Evolutionary conservation across 2,113 vertebrate genomes (phyloP), one percentile per base, ranked within the genome.

Genomic region (Peromyscus maniculatus): DNA sequence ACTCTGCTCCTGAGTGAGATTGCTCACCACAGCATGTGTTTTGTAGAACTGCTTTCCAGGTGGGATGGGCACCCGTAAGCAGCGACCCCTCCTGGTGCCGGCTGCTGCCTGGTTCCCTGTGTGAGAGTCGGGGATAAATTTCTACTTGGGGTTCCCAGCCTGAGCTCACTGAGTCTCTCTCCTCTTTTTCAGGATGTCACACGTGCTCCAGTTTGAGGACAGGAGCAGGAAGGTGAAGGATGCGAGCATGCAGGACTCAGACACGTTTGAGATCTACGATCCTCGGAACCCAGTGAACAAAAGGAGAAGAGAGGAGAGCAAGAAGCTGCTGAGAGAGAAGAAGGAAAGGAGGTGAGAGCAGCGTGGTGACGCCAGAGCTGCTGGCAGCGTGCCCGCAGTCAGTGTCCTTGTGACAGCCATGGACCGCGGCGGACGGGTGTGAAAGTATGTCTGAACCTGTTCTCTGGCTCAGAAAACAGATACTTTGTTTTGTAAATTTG

Each of bases 231-330:
- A 99, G 97, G 99, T 99, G 90, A 99, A 99, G 98, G 99, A 99
- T 92, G 99, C 99, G 98, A 99, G 98, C 98, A 98, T 99, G 98
- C 99, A 99, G 97, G 99, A 99, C 97, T 99, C 99, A 98, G 99
- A 99, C 97, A 99, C 99, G 0, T 99, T 99, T 69, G 99, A 99
- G 98, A 99, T 99, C 98, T 99, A 99, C 93, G 99, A 99, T 98
- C 99, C 99, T 6, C 99, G 99, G 55, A 99, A 99, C 98, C 99
- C 99, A 39, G 99, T 99, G 98, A 99, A 99, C 94, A 99, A 99
- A 96, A 99, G 99, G 31, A 98, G 99, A 91, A 98, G 99, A 94
- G 99, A 99, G 98, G 99, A 99, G 98, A 99, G 99, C 99, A 99
- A 99, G 98, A 99, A 99, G 98, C 98, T 99, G 98, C 98, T 99